phyloP scores from a whole-genome alignment of 2,888 invertebrate genomes.

The Parnassius mnemosyne region DNA sequence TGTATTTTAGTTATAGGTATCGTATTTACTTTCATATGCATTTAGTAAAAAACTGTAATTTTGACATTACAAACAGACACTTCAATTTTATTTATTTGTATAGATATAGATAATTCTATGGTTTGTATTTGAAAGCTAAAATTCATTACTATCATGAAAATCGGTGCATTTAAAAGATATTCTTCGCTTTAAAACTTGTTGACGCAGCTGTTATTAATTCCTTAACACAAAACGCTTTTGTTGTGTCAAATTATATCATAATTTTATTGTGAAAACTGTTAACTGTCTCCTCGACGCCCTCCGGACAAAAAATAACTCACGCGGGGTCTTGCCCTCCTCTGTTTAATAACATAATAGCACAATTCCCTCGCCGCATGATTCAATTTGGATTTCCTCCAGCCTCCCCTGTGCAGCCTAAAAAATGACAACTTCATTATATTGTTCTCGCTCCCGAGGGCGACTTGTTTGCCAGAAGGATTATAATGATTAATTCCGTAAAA shows the following conservation, averaged over 20 bases:
- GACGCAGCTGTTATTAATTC: constrained; percentile 40
- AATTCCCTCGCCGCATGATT: constrained; percentile 84
- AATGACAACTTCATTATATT: constrained; percentile 81
- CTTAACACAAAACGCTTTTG: constrained; percentile 50
- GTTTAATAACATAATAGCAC: constrained; percentile 85
- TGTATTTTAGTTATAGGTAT: too few species aligned
- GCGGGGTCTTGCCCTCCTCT: constrained; percentile 81
- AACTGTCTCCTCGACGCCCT: constrained; percentile 74
- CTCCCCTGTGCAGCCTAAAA: constrained; percentile 77
- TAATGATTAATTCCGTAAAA: constrained; percentile 80
- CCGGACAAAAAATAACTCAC: constrained; percentile 68
- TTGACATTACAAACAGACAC: too few species aligned
- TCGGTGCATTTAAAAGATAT: neutral
- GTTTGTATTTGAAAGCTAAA: too few species aligned
- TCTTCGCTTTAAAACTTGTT: constrained; percentile 36
- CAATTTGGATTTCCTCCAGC: constrained; percentile 84
- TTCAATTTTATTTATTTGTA: too few species aligned
- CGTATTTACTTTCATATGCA: too few species aligned
- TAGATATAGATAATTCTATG: too few species aligned
- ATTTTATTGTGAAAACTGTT: constrained; percentile 80
- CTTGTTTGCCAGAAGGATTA: constrained; percentile 80
- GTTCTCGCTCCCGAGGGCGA: constrained; percentile 73
- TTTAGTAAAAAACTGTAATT: too few species aligned
- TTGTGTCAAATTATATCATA: constrained; percentile 79
- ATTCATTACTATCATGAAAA: too few species aligned